Conservation (phyloP, 2,113 vertebrate genomes). For the Rhagologus leucostigma region DNA sequence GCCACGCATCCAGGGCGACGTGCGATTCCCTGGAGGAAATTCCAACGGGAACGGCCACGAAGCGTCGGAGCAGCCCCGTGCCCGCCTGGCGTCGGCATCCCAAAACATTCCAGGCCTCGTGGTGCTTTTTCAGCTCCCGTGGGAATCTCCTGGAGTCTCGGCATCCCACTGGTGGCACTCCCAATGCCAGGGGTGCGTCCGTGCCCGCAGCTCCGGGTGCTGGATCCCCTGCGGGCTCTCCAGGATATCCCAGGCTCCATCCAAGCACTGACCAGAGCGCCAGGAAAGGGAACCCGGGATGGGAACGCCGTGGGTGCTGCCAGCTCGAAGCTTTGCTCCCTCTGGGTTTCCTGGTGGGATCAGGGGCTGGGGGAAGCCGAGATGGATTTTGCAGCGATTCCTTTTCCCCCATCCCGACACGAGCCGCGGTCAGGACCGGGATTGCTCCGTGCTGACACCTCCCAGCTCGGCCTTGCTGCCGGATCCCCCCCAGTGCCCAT, state of each 20-base stretch:
- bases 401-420: rapidly evolving
- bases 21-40: rapidly evolving
- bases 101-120: not conserved
- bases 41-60: rapidly evolving
- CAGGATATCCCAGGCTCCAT: not conserved
- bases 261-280: rapidly evolving
- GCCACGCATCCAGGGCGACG: rapidly evolving
- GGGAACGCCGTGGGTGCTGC: not conserved
- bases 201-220: not conserved
- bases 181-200: rapidly evolving
- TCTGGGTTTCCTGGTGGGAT: not conserved
- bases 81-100: not conserved
- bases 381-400: rapidly evolving
- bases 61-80: not conserved
- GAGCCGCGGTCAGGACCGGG: rapidly evolving
- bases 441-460: rapidly evolving
- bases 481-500: rapidly evolving
- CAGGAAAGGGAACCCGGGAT: not conserved
- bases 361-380: not conserved
- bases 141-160: rapidly evolving
- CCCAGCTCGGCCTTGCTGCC: rapidly evolving
- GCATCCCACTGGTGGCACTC: rapidly evolving
- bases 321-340: not conserved
- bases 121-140: rapidly evolving
- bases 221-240: not conserved